A percentile compares a stretch with the other conserved stretches of the same genome.
Conservation (phyloP, 2,113 vertebrate species). For the Bufo gargarizans region DNA sequence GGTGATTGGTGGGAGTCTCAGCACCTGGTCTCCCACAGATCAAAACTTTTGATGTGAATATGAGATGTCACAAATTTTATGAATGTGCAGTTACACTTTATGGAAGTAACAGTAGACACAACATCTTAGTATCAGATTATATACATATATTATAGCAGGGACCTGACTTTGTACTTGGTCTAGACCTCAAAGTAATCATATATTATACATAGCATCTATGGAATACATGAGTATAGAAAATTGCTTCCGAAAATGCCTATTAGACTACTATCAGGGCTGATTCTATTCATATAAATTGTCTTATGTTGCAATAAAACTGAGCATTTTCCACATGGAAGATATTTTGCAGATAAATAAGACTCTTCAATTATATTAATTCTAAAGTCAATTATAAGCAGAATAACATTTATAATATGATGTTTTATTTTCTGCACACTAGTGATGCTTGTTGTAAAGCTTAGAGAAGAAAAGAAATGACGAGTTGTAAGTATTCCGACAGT, state of each 20-base stretch:
- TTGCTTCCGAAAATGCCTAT: not conserved
- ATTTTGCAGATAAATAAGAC: not conserved
- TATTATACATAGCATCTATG: not conserved
- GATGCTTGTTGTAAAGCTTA: constrained; percentile 17
- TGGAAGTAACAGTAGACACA: not conserved
- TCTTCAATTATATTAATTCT: constrained; percentile 13
- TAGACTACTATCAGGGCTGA: not conserved
- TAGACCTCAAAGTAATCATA: not conserved
- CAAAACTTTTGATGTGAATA: too few species aligned
- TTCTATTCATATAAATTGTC: not conserved
- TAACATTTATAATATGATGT: not conserved
- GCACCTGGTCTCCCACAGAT: too few species aligned
- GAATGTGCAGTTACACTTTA: too few species aligned
- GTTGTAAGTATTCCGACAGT: constrained; percentile 62
- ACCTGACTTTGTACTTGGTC: not conserved
- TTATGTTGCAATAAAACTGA: not conserved
- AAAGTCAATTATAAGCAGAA: constrained; percentile 8
- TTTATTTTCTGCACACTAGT: constrained; percentile 7
- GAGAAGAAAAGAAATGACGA: constrained; percentile 41
- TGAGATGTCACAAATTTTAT: too few species aligned
- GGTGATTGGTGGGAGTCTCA: too few species aligned
- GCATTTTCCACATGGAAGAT: not conserved
- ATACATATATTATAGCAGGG: not conserved
- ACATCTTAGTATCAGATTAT: not conserved
- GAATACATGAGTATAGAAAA: not conserved